phyloP scores from a whole-genome alignment of 2,888 invertebrate genomes.

The Labia minor region DNA sequence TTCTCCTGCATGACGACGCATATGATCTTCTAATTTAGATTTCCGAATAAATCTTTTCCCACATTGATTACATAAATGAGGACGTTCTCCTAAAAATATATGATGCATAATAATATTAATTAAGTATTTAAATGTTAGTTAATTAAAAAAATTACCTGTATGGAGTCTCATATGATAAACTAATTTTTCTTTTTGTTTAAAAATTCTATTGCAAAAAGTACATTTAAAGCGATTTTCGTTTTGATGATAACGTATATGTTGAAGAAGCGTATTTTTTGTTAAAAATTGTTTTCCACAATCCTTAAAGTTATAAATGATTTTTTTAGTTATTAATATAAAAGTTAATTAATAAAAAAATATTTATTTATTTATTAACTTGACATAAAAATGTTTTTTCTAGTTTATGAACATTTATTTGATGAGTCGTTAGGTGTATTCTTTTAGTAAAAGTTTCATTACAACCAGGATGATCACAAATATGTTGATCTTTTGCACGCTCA shows the following conservation, averaged over 20 bases:
- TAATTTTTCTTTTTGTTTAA: conserved; percentile 27
- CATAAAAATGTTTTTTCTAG: conserved; percentile 26
- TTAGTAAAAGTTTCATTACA: conserved; percentile 25
- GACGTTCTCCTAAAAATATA: conserved; percentile 25
- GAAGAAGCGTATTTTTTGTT: conserved; percentile 20
- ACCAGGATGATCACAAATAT: conserved; percentile 22
- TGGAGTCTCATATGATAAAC: conserved; percentile 27
- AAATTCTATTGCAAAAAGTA: conserved; percentile 24
- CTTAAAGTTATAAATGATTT: conserved; percentile 20
- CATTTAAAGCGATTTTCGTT: conserved; percentile 22
- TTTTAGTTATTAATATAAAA: too few relatives aligned
- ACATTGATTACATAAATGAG: conserved; percentile 26
- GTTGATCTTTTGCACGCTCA: conserved; percentile 22
- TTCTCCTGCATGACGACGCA: conserved; percentile 26
- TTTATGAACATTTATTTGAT: conserved; percentile 24
- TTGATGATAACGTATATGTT: conserved; percentile 7
- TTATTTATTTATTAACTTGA: conserved; percentile 22
- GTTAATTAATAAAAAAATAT: neutral
- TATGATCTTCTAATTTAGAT: conserved; percentile 26
- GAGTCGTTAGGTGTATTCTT: conserved; percentile 25
- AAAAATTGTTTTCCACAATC: conserved; percentile 27
- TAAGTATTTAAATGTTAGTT: too few relatives aligned
- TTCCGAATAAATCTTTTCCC: conserved; percentile 27
- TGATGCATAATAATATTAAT: too few relatives aligned
- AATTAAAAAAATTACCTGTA: conserved; percentile 23